Evolutionary conservation across 1,140 invertebrate species (phyloP).

Genomic region (Rhizoglyphus robini): DNA sequence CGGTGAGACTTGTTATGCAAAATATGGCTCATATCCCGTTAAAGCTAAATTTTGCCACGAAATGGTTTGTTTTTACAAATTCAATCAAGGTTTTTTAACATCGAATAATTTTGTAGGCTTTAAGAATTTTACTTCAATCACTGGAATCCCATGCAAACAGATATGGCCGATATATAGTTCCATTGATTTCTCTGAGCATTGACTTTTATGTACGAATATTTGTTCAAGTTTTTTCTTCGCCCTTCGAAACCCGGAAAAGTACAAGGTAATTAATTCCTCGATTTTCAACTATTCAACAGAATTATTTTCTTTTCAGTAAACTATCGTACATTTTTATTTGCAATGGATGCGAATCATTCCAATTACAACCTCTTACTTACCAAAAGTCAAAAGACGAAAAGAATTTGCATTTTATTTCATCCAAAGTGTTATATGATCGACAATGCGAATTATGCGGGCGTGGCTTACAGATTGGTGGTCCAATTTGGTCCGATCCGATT

Average conservation of each 20-base stretch:
- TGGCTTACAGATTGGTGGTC: conserved; percentile 67
- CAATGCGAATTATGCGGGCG: conserved; percentile 62
- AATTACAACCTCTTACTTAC: conserved; percentile 57
- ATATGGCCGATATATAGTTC: conserved; percentile 82
- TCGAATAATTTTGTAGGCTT: conserved; percentile 32
- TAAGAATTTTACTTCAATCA: conserved; percentile 77
- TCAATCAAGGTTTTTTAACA: background rate
- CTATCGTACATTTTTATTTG: conserved; percentile 75
- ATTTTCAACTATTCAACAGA: conserved; percentile 8
- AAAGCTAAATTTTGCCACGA: conserved; percentile 84
- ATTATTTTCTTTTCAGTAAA: conserved; percentile 44
- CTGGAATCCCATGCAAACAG: conserved; percentile 80
- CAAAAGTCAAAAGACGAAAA: conserved; percentile 29
- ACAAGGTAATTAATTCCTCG: conserved; percentile 43
- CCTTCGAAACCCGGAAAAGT: conserved; percentile 58
- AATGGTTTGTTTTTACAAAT: conserved; percentile 55
- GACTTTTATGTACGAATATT: conserved; percentile 97
- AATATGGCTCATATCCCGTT: conserved; percentile 84
- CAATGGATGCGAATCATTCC: conserved; percentile 63
- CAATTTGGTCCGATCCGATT: conserved; percentile 76
- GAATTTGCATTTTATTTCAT: conserved; percentile 36
- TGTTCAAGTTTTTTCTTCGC: conserved; percentile 64
- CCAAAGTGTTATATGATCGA: conserved; percentile 47
- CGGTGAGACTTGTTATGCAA: conserved; percentile 79
- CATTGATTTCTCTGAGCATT: conserved; percentile 74